A percentile compares a stretch with the other conserved stretches of the same genome.
phyloP scores from a whole-genome alignment of 2,888 invertebrate genomes.

The Sinhomidia bicolor region DNA sequence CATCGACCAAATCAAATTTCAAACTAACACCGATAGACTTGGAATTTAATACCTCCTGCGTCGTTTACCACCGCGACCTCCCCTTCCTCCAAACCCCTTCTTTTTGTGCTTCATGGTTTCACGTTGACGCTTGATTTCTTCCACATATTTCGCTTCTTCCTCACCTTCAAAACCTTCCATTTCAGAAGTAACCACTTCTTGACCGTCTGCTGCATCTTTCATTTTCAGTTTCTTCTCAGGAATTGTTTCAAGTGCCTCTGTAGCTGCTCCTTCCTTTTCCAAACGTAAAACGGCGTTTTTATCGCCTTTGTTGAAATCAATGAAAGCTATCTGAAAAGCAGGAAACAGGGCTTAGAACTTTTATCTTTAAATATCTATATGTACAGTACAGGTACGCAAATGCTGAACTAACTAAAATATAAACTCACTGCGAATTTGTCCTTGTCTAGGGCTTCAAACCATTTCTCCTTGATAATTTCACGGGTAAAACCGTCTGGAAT shows the following conservation, averaged over 20 bases:
- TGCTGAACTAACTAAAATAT: too few relatives aligned
- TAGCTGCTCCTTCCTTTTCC: conserved; percentile 87
- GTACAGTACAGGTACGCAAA: too few relatives aligned
- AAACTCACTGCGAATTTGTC: conserved; percentile 81
- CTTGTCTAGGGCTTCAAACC: conserved; percentile 85
- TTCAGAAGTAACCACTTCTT: conserved; percentile 41
- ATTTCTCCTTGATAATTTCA: conserved; percentile 88
- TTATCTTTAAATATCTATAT: neutral
- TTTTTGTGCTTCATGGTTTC: conserved; percentile 47
- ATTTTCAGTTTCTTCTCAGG: conserved; percentile 74
- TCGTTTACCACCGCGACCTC: conserved; percentile 70
- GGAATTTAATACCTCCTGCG: conserved; percentile 49
- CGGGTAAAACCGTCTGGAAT: conserved; percentile 84
- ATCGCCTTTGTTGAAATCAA: conserved; percentile 90
- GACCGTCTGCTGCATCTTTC: conserved; percentile 51
- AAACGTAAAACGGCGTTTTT: conserved; percentile 88
- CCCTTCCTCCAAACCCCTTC: conserved; percentile 60
- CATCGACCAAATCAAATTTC: neutral
- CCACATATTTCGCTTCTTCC: conserved; percentile 74
- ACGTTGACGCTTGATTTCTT: conserved; percentile 63
- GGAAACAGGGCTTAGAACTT: neutral
- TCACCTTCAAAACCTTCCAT: conserved; percentile 55
- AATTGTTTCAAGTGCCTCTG: conserved; percentile 81
- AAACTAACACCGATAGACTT: neutral
- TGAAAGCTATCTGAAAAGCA: conserved; percentile 85